These are phyloP conservation scores for Catocala sponsa DNA, from an alignment of 2,888 invertebrate species.

Conservation along the genomic window DNA sequence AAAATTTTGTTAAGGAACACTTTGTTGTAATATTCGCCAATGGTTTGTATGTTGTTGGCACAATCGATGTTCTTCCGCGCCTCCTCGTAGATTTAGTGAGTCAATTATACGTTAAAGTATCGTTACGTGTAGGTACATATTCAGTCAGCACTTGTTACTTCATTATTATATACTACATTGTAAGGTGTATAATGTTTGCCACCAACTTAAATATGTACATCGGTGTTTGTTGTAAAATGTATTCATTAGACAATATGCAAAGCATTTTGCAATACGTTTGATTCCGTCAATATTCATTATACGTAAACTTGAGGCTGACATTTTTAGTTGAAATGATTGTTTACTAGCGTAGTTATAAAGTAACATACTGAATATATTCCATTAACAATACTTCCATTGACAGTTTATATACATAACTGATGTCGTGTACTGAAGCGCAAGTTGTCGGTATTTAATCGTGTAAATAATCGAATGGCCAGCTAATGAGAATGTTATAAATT, in stretches of 20 bases:
- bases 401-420: conserved; percentile 24
- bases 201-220: conserved; percentile 40
- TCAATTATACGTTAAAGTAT: conserved; percentile 65
- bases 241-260: conserved; percentile 43
- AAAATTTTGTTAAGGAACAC: conserved; percentile 47
- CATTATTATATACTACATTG: conserved; percentile 45
- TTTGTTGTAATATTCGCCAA: conserved; percentile 50
- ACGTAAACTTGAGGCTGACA: conserved; percentile 46
- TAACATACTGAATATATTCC: conserved; percentile 26
- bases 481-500: background rate
- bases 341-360: conserved; percentile 18
- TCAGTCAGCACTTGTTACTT: conserved; percentile 59
- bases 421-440: conserved; percentile 23
- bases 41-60: conserved; percentile 61
- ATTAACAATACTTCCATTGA: conserved; percentile 40
- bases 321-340: conserved; percentile 33
- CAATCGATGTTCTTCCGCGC: conserved; percentile 81
- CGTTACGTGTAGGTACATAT: conserved; percentile 53
- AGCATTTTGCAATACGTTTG: conserved; percentile 38
- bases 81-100: conserved; percentile 67
- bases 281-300: conserved; percentile 50
- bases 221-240: conserved; percentile 46
- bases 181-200: conserved; percentile 47
- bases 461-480: background rate
- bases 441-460: background rate